Base-by-base conservation (phyloP, 2,888 invertebrate genomes). In the Tetanocera ferruginea region DNA sequence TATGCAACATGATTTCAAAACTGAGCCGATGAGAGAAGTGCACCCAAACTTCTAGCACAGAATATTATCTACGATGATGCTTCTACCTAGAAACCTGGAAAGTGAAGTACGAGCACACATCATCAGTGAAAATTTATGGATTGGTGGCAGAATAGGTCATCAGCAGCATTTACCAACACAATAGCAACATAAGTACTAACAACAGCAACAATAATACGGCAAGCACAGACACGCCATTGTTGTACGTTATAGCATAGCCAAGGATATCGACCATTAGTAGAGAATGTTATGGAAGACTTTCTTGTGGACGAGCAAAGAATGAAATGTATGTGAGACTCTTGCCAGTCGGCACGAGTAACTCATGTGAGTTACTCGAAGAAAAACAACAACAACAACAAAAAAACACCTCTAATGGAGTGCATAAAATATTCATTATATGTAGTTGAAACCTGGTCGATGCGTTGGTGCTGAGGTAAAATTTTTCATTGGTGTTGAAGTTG, bases 81-180 rank as follows among this genome's bases (percentile, higher is more conserved):
- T 55, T 2, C 1, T 6, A 55, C 19, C n/a, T 14, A 55, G 19
- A n/a, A 55, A 60, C 28, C 23, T 60, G 25, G 11, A 8, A 28
- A 31, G 64, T 17, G 31, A 28, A 31, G 64, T 28, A 17, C 28
- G 31, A 17, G 23, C 55, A 19, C 85, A 84, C 86, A 86, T 86
- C 86, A 86, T 86, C 86, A 86, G 86, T 83, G 86, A 82, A 84
- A 85, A 86, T 86, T 86, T 86, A 86, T 86, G 86, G 86, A 85
- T 86, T 86, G 86, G 84, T 86, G 86, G 85, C 85, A 82, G 85
- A 85, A 86, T 85, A 85, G 86, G 86, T 86, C 86, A 86, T 85
- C 86, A 84, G 82, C 83, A 84, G 83, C 86, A 85, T 83, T 84
- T 85, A 84, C 82, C 83, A 82, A 43, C 60, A 43, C 43, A 49